These are phyloP conservation scores for Chionis minor DNA, from an alignment of 2,113 vertebrate species.

Conservation along the genomic window DNA sequence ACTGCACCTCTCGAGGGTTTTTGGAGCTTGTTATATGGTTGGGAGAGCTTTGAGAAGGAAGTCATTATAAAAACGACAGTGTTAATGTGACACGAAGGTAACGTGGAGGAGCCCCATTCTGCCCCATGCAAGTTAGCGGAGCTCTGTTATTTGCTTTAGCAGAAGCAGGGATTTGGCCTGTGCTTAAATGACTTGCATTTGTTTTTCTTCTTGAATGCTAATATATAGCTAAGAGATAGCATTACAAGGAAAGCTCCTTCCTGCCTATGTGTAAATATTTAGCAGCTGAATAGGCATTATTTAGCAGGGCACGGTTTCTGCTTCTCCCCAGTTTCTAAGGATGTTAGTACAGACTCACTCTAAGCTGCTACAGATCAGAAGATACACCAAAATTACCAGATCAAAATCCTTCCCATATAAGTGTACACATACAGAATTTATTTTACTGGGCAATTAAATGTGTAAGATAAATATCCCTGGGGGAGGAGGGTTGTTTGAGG, in stretches of 20 bases:
- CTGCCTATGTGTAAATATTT: conserved; percentile 34
- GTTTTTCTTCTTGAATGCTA: conserved; percentile 35
- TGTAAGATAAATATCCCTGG: conserved; percentile 58
- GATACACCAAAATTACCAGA: conserved; percentile 6
- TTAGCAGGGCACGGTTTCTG: conserved; percentile 11
- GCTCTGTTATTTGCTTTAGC: not conserved
- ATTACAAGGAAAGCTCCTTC: conserved; percentile 1
- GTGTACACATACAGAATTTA: conserved; percentile 37
- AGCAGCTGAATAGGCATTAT: not conserved
- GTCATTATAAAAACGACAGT: not conserved
- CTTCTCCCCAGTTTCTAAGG: conserved; percentile 12
- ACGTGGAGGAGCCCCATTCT: not conserved
- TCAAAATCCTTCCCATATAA: conserved; percentile 35
- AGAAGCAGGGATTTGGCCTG: conserved; percentile 9
- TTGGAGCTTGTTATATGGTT: not conserved
- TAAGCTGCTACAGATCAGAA: conserved; percentile 45
- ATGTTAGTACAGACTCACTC: not conserved
- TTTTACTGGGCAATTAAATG: conserved; percentile 58
- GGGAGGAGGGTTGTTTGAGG: conserved; percentile 50
- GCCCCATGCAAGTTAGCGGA: not conserved
- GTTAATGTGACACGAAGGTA: not conserved
- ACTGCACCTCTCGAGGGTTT: not conserved
- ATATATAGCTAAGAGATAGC: not conserved
- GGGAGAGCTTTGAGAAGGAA: not conserved
- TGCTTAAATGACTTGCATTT: conserved; percentile 30